Percentiles rank a stretch among this genome's conserved stretches.
Evolutionary conservation across 2,888 invertebrate genomes (phyloP).

Genomic region (Deilephila porcellus): DNA sequence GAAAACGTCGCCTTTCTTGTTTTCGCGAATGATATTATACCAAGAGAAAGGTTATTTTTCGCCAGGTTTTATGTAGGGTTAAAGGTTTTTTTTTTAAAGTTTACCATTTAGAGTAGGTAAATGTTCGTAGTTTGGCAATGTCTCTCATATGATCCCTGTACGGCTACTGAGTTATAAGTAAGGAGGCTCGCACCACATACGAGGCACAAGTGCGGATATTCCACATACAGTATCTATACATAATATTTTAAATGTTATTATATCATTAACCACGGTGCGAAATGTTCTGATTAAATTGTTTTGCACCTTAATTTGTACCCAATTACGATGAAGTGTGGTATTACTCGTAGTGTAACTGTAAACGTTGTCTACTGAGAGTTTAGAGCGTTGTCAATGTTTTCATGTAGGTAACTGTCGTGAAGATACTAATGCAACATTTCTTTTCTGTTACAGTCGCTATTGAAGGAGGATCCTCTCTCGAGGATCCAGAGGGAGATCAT

Average conservation of each 20-base stretch:
- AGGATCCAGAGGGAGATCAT: conserved; percentile 96
- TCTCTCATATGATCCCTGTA: too few relatives aligned
- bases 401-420: background rate
- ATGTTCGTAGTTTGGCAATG: too few relatives aligned
- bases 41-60: too few relatives aligned
- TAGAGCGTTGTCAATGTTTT: background rate
- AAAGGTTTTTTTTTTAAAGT: too few relatives aligned
- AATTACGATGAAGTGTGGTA: conserved; percentile 31
- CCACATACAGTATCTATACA: too few relatives aligned
- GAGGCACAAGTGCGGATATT: too few relatives aligned
- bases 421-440: background rate
- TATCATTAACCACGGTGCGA: conserved; percentile 38
- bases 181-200: too few relatives aligned
- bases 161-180: too few relatives aligned
- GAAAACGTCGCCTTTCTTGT: too few relatives aligned
- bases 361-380: background rate
- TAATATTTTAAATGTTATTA: conserved; percentile 30
- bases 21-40: too few relatives aligned
- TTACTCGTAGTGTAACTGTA: conserved; percentile 1
- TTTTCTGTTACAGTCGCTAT: conserved; percentile 75
- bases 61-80: too few relatives aligned
- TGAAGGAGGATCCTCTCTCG: conserved; percentile 89
- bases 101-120: too few relatives aligned
- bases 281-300: conserved; percentile 34
- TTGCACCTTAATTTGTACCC: conserved; percentile 30